Conservation (phyloP, 2,797 vertebrate genomes). For the Choloepus didactylus region DNA sequence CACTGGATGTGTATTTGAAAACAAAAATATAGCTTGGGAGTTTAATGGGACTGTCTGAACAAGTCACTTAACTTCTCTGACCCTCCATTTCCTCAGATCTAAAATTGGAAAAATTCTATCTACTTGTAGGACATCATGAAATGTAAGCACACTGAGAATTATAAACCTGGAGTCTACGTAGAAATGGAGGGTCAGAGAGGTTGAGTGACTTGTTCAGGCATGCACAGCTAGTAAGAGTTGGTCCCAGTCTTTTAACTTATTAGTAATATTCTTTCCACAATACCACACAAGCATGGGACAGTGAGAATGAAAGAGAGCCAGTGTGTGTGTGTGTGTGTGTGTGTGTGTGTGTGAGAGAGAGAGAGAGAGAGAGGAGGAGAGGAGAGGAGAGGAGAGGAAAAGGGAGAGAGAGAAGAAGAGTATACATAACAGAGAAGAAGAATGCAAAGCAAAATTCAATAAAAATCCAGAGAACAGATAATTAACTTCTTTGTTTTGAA, state of each 20-base stretch:
- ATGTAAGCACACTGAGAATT: too few species aligned
- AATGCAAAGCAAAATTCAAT: slow-evolving; percentile 2
- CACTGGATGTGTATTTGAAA: not conserved
- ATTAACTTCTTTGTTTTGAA: not conserved
- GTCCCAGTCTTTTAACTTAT: slow-evolving; percentile 36
- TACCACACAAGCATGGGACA: not conserved
- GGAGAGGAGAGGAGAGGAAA: not conserved
- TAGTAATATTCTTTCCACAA: slow-evolving; percentile 31
- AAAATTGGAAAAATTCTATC: too few species aligned
- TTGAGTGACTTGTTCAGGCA: not conserved
- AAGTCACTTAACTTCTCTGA: too few species aligned
- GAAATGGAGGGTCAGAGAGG: slow-evolving; percentile 19
- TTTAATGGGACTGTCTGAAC: not conserved
- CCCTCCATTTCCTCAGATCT: too few species aligned
- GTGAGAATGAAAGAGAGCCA: too few species aligned
- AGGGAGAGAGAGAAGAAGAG: not conserved
- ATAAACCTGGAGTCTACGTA: not conserved
- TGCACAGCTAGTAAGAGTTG: not conserved
- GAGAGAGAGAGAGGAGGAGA: not conserved
- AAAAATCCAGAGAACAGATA: slow-evolving; percentile 29
- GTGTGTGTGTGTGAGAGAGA: not conserved
- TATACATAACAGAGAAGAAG: not conserved
- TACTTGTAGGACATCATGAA: too few species aligned
- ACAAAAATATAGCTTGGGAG: not conserved
- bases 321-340: not conserved